A percentile compares a stretch with the other conserved stretches of the same genome.
Conservation (phyloP, 1,140 invertebrate species). For the Episyrphus balteatus region DNA sequence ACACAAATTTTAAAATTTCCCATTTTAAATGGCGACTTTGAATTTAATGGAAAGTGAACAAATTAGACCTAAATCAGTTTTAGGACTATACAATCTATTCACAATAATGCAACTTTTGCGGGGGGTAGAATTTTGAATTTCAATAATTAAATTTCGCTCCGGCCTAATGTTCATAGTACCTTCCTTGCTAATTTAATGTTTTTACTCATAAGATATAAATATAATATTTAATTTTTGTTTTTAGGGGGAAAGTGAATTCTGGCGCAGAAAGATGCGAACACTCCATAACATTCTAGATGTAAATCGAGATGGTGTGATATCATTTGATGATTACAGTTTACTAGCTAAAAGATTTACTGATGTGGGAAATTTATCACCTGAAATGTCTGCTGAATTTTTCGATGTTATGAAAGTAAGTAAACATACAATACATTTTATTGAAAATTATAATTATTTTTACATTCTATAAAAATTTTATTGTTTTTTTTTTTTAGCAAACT, state of each 20-base stretch:
- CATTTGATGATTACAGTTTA: slow-evolving; percentile 66
- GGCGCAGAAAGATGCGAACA: slow-evolving; percentile 78
- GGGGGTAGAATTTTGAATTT: too few relatives aligned
- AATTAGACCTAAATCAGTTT: not conserved
- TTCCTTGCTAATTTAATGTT: not conserved
- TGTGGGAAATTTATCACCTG: slow-evolving; percentile 53
- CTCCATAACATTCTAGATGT: slow-evolving; percentile 68
- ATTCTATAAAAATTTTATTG: slow-evolving; percentile 2
- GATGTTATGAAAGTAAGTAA: slow-evolving; percentile 48
- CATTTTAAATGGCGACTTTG: too few relatives aligned
- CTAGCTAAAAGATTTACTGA: slow-evolving; percentile 59
- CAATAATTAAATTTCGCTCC: not conserved
- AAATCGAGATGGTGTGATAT: slow-evolving; percentile 75
- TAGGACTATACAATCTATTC: not conserved
- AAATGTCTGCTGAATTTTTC: slow-evolving; percentile 52
- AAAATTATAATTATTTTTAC: not conserved
- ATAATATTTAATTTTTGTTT: slow-evolving; percentile 24
- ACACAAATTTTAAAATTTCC: too few relatives aligned
- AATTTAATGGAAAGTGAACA: too few relatives aligned
- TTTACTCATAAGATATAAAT: not conserved
- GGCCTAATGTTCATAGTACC: not conserved
- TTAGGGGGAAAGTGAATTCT: slow-evolving; percentile 72
- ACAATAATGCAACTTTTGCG: not conserved
- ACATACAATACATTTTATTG: not conserved
- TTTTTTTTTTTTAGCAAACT: slow-evolving; percentile 52